Conservation (phyloP, 2,113 vertebrate species). For the Corvus hawaiiensis region DNA sequence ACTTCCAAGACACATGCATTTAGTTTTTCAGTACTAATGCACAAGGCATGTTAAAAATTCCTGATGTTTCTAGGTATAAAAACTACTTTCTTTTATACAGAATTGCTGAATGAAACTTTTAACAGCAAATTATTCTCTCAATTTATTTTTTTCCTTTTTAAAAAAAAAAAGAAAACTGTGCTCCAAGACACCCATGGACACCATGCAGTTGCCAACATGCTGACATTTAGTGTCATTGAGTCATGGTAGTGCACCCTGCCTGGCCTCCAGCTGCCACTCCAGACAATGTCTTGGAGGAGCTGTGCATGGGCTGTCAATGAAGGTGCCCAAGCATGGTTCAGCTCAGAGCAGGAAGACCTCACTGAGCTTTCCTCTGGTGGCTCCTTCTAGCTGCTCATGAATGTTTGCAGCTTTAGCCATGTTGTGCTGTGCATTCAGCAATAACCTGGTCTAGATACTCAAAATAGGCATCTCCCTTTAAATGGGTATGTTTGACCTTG, state of each 20-base stretch:
- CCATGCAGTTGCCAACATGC: neutral
- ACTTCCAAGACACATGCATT: neutral
- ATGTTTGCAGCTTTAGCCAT: neutral
- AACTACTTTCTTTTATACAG: neutral
- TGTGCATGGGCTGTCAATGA: neutral
- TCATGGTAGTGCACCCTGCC: neutral
- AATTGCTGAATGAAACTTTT: neutral
- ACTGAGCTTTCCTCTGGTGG: neutral
- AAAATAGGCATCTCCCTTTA: neutral
- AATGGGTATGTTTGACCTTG: neutral
- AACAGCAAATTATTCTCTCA: neutral
- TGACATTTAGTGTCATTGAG: neutral
- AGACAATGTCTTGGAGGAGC: neutral
- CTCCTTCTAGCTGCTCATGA: neutral
- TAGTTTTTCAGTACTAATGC: neutral
- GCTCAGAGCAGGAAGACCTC: neutral
- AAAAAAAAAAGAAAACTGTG: neutral
- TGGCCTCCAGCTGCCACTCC: neutral
- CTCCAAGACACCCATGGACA: neutral
- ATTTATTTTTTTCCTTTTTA: neutral
- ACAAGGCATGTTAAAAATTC: neutral
- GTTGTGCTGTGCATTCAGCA: neutral
- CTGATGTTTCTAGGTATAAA: neutral
- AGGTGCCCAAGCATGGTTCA: neutral
- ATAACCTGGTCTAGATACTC: neutral